These are phyloP conservation scores for Octodonta nipae DNA, from an alignment of 2,888 invertebrate species.

Conservation along the genomic window DNA sequence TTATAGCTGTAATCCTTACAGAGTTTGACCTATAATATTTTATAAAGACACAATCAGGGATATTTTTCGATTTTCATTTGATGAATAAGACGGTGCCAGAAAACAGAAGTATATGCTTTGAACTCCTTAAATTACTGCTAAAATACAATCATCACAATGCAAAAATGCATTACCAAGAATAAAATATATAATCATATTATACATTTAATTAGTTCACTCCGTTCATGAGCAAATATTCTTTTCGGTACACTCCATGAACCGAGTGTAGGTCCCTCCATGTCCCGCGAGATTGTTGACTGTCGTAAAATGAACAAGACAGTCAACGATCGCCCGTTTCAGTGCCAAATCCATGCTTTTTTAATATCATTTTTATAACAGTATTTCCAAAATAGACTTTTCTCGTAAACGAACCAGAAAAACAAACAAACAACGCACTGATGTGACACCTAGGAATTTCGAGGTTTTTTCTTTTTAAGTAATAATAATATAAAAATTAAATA, in stretches of 20 bases:
- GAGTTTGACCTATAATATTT: slow-evolving; percentile 22
- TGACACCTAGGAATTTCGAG: slow-evolving; percentile 24
- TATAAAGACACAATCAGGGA: no score
- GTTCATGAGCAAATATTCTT: slow-evolving; percentile 23
- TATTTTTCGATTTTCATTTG: no score
- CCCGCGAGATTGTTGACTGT: slow-evolving; percentile 20
- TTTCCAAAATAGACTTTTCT: no score
- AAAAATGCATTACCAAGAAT: slow-evolving; percentile 67
- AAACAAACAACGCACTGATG: slow-evolving; percentile 22
- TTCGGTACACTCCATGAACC: slow-evolving; percentile 24
- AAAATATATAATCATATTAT: slow-evolving; percentile 57
- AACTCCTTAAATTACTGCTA: slow-evolving; percentile 39
- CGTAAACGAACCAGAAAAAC: slow-evolving; percentile 15
- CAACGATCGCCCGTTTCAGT: slow-evolving; percentile 22
- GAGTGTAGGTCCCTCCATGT: slow-evolving; percentile 29
- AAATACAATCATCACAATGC: slow-evolving; percentile 50
- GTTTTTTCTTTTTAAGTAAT: slow-evolving; percentile 24
- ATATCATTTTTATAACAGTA: no score
- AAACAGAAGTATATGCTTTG: slow-evolving; percentile 35
- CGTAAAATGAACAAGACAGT: slow-evolving; percentile 9
- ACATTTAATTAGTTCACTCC: slow-evolving; percentile 33
- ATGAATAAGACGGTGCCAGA: slow-evolving; percentile 12
- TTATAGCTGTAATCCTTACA: slow-evolving; percentile 32
- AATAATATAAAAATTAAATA: slow-evolving; percentile 28
- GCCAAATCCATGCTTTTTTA: slow-evolving; percentile 29